A percentile compares a stretch with the other conserved stretches of the same genome.
These are phyloP conservation scores for Antedon bifida DNA, from an alignment of 35 echinoderm and acorn worm species.

Conservation along the genomic window DNA sequence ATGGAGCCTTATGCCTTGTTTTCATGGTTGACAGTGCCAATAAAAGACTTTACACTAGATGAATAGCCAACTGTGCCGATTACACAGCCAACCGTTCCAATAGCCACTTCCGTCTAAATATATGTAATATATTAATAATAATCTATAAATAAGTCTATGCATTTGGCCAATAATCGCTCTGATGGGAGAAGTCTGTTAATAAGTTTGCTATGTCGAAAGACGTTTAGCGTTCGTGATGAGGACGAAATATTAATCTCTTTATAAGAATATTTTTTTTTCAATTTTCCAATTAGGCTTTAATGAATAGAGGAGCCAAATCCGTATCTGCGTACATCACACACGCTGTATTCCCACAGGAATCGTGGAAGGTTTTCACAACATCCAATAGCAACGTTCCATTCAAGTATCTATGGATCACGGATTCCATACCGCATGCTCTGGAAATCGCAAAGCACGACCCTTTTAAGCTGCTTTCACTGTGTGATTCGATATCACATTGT, in stretches of 20 bases:
- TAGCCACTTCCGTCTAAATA: no score
- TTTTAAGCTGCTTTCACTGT: constrained; percentile 66
- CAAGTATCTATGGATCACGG: constrained; percentile 79
- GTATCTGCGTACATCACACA: constrained; percentile 91
- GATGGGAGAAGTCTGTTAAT: no score
- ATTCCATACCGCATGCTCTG: constrained; percentile 69
- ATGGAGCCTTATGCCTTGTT: no score
- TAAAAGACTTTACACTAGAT: no score
- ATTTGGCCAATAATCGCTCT: no score
- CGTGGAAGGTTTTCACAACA: constrained; percentile 56
- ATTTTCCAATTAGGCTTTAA: constrained; percentile 30
- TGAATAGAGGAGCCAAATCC: constrained; percentile 37
- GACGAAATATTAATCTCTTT: not conserved
- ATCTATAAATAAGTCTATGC: no score
- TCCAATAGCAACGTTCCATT: constrained; percentile 28
- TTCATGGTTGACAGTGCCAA: no score
- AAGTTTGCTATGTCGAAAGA: no score
- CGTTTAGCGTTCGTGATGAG: no score
- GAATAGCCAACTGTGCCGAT: constrained; percentile 1
- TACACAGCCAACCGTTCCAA: no score
- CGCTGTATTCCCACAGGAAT: constrained; percentile 75
- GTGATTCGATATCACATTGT: constrained; percentile 59
- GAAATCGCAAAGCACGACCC: constrained; percentile 53
- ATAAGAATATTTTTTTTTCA: not conserved
- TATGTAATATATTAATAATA: no score